Evolutionary conservation across 2,888 invertebrate genomes (phyloP), one percentile per base, ranked within the genome.

Genomic region (Brenthis ino): DNA sequence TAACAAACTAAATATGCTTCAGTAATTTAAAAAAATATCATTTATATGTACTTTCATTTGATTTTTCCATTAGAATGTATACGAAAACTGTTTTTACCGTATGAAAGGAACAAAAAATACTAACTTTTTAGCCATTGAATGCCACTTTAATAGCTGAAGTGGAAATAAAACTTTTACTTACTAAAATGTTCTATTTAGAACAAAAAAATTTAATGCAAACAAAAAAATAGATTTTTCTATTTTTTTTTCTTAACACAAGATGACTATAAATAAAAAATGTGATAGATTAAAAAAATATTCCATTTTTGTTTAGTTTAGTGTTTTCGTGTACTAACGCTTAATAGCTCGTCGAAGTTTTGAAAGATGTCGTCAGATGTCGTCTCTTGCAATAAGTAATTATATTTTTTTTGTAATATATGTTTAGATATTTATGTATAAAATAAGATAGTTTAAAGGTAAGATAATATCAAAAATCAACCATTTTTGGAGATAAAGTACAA

Each of bases 351-450:
- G 60, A 16, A 50, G 60, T 50, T 33, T 60, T 72, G 69, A 67
- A 65, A 72, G 69, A 71, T 71, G 72, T 64, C 71, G 72, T 75
- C 75, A 71, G 85, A 83, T 85, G 79, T 83, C 82, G 84, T 76
- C 74, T 71, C 86, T 88, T 89, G 91, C 91, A 90, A 91, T 91
- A 91, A 88, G 83, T 87, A 85, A 82, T 78, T 75, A 77, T 77
- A 75, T 73, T 78, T 79, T 82, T 84, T 85, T 80, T 88, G 82
- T 87, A 86, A 84, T 82, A 83, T 85, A 85, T 81, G 80, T 79
- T 77, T 85, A 80, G 79, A 73, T 84, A 82, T 85, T 85, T 85
- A 83, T 83, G 77, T 82, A 81, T 79, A 76, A 74, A 79, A 72
- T 80, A 81, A 79, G 75, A 72, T 78, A 76, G 75, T 68, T 72